Percentiles rank a stretch among this genome's conserved stretches.
phyloP scores from a whole-genome alignment of 2,888 invertebrate genomes.

The Artemia sinica region DNA sequence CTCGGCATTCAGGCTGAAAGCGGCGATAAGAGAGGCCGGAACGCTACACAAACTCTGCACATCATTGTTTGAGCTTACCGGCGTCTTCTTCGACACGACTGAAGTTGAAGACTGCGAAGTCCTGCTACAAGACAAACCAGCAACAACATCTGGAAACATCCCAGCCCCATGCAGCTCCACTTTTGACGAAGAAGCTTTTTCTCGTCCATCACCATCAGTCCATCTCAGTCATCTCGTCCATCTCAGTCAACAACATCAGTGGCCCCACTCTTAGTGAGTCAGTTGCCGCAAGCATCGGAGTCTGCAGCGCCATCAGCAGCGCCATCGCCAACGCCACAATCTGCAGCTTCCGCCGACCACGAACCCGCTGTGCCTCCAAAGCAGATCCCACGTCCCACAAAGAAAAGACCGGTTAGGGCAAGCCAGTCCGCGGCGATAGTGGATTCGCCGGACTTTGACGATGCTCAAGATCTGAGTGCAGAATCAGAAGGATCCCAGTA shows the following conservation, averaged over 20 bases:
- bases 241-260: conserved; percentile 12
- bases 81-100: too few relatives aligned
- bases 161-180: conserved; percentile 4
- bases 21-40: too few relatives aligned
- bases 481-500: background rate
- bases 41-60: too few relatives aligned
- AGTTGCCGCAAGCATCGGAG: too few relatives aligned
- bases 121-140: background rate
- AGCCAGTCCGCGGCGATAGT: too few relatives aligned
- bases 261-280: background rate
- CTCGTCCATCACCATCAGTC: background rate
- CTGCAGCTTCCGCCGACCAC: conserved; percentile 7
- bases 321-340: background rate
- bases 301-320: background rate
- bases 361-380: conserved; percentile 10
- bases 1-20: too few relatives aligned
- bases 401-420: too few relatives aligned
- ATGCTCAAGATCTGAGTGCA: too few relatives aligned
- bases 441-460: too few relatives aligned
- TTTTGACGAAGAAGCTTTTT: background rate
- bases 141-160: background rate
- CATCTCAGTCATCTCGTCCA: background rate
- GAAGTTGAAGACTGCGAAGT: too few relatives aligned
- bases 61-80: too few relatives aligned
- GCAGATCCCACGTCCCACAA: background rate